Base-by-base conservation (phyloP, 1,140 invertebrate species). In the Cydia splendana region DNA sequence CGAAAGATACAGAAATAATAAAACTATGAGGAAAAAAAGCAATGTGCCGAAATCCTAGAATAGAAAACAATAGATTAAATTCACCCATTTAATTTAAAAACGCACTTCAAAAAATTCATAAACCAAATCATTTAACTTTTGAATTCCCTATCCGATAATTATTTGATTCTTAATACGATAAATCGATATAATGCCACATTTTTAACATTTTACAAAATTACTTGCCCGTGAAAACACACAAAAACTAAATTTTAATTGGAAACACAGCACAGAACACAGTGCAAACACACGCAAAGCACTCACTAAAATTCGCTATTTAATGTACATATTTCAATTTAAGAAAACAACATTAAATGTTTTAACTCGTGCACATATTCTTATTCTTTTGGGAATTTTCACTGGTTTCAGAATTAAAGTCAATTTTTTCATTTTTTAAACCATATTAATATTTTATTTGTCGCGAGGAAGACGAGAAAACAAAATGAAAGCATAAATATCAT, bases 241-340 rank as follows among this genome's bases (percentile, higher is more conserved):
- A 80, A 83, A 80, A 76, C 79, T 75, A 85, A 67, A 67, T 30
- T 67, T 71, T 71, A 42, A 71, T 71, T 34, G 67, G 30, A 71
- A 15, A 42, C 30, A 67, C 30, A 12, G 57, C 57, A 62, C 57
- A 62, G 5, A 57, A 42, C 67, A 42, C 67, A 71, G 67, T 71
- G 67, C 67, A 71, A 42, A 38, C 67, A 62, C 67, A 7, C 67
- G 30, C 30, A 38, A 13, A 71, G 30, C 67, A 38, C 67, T 15
- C 53, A 71, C 67, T 71, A 42, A 71, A 71, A n/a, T 34, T n/a
- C 13, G 76, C n/a, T n/a, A 74, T 24, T 67, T 76, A 80, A 75
- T 78, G 75, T 80, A 67, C 53, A 84, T 81, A 82, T 82, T 78
- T 81, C 81, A 18, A 15, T 71, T 34, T 4, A 71, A 71, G 15